A percentile compares a stretch with the other conserved stretches of the same genome.
These are phyloP conservation scores for Acrocephalus kingi DNA, from an alignment of 2,113 vertebrate species.

Conservation along the genomic window DNA sequence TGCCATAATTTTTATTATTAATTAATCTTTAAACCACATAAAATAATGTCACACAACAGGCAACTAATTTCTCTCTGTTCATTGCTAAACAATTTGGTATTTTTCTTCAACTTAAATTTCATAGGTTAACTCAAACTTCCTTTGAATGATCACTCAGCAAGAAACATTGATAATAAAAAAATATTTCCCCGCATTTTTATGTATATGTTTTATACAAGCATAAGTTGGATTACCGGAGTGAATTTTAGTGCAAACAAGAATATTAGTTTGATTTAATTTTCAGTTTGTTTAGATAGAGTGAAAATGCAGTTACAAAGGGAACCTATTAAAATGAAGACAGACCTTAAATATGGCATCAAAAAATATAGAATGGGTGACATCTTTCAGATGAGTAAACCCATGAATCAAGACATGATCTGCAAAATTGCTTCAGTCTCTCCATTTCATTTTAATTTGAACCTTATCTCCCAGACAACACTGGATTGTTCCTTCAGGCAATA, in stretches of 20 bases:
- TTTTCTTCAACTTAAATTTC: not conserved
- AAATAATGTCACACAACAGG: not conserved
- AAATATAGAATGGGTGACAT: not conserved
- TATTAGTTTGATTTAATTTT: not conserved
- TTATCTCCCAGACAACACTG: not conserved
- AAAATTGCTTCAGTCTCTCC: not conserved
- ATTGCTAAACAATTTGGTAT: not conserved
- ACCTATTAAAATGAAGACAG: not conserved
- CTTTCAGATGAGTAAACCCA: not conserved
- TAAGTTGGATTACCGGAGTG: not conserved
- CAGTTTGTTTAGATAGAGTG: not conserved
- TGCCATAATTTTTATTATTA: not conserved
- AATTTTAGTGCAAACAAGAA: not conserved
- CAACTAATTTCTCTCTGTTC: not conserved
- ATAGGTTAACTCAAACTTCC: not conserved
- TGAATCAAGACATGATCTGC: not conserved
- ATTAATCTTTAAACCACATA: not conserved
- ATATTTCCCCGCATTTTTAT: not conserved
- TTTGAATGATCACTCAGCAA: not conserved
- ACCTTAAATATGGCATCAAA: not conserved
- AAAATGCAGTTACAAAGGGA: not conserved
- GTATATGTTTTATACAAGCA: not conserved
- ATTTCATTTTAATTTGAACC: not conserved
- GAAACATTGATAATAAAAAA: not conserved
- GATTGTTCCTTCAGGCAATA: not conserved